A percentile compares a stretch with the other conserved stretches of the same genome.
Evolutionary conservation across 2,113 vertebrate genomes (phyloP).

Genomic region (Archilochus colubris): DNA sequence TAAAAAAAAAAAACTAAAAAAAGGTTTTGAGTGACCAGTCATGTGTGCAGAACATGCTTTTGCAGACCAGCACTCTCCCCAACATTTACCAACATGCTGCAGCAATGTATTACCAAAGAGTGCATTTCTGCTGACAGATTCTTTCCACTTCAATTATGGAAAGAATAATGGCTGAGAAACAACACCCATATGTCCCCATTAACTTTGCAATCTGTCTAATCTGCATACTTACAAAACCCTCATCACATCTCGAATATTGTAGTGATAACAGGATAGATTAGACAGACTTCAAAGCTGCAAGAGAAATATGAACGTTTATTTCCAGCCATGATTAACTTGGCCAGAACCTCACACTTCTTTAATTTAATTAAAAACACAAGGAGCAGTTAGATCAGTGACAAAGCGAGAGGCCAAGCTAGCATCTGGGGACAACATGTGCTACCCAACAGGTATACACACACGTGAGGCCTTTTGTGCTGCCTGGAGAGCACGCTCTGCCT

Average conservation of each 20-base stretch:
- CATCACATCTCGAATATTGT: conserved; percentile 37
- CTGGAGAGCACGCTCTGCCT: background rate
- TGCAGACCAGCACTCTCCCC: background rate
- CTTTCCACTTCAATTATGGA: conserved; percentile 64
- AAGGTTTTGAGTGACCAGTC: background rate
- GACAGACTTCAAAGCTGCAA: conserved; percentile 49
- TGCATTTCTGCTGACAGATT: conserved; percentile 61
- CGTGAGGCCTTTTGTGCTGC: background rate
- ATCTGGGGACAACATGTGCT: background rate
- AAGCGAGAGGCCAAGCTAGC: background rate
- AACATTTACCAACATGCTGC: background rate
- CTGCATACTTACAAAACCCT: conserved; percentile 29
- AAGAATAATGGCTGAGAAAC: conserved; percentile 60
- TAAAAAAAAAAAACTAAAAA: background rate
- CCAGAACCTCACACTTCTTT: conserved; percentile 35
- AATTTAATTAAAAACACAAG: conserved; percentile 45
- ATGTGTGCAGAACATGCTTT: background rate
- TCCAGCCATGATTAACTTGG: conserved; percentile 29
- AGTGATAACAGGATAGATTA: conserved; percentile 31
- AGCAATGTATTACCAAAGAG: conserved; percentile 45
- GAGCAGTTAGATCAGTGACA: background rate
- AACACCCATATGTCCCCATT: conserved; percentile 60
- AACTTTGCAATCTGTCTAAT: conserved; percentile 65
- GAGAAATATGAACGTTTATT: background rate
- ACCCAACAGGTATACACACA: background rate